Base-by-base conservation (phyloP, 2,888 invertebrate species). In the Melinaea menophilus region DNA sequence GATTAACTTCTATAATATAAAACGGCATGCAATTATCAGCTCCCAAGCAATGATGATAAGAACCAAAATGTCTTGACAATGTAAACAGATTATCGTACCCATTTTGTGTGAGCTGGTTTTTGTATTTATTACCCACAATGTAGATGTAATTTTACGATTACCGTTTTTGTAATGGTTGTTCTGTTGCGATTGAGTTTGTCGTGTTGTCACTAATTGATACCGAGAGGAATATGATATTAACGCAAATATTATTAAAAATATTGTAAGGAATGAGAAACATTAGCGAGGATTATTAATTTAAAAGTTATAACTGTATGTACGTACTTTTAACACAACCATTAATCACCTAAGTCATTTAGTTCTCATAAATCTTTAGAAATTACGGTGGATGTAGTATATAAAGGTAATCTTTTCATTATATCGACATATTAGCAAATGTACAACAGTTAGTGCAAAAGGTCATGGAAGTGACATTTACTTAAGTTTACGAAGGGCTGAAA, bases 121-220 rank as follows among this genome's bases (percentile, higher is more conserved):
- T 58, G 58, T 64, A 58, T 64, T 64, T 61, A 64, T 59, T 61
- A 59, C 56, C 65, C 65, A 67, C 68, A 66, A 65, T 65, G 67
- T 66, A 77, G 74, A 76, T 74, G 76, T 78, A 75, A 80, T 80
- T 82, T 79, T 75, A 75, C 69, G 75, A 78, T 81, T 78, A 78
- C 73, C 72, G 76, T 72, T 73, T 71, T 73, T 71, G 75, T 74
- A 75, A 75, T 73, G 71, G 71, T 68, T 72, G 61, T 54, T 34
- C 56, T 33, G 58, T 45, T 47, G 51, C 58, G 64, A 61, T 61
- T 64, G 61, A 64, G 61, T 64, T 61, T 61, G 58, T 61, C 75
- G 75, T 77, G 63, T 67, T 58, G 63, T 62, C 65, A 57, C 63
- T 69, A 67, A 69, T 65, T 67, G 67, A 69, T 64, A 64, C 51